Base-by-base conservation (phyloP, 2,888 invertebrate genomes). In the Cinara cedri region DNA sequence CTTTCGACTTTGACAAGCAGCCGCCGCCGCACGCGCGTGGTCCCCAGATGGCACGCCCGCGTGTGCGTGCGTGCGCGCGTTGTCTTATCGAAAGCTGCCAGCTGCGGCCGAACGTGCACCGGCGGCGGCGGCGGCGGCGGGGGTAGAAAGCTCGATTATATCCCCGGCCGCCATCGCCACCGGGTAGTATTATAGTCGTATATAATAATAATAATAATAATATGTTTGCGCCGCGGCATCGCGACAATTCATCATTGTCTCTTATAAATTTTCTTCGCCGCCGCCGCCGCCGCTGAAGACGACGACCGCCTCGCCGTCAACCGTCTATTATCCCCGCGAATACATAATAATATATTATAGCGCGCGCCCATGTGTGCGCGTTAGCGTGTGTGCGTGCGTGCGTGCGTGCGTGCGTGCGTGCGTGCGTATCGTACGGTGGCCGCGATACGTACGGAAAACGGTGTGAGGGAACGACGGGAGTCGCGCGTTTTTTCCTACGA, bases 1-100 rank as follows among this genome's bases (percentile, higher is more conserved):
- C 76, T 68, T 78, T 65, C 66, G 76, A 76, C 66, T 68, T 60
- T 78, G 76, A 78, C 76, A 78, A 78, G 75, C 72, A 14, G 46
- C 21, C 1, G 49, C 26, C 46, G 34, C 44, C 26, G 26, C 26
- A 9, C 54, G 51, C 49, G 9, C 46, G 51, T 42, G 10, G 57
- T 44, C 26, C 71, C 44, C 66, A 76, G 75, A 76, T 66, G 75
- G 55, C 51, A 6, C 34, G 34, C 6, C 3, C 34, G 4, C 13
- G 49, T 14, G 21, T 51, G 68, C n/a, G 19, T 51, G 14, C 34
- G 3, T 9, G n/a, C 34, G 63, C 19, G 34, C 63, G 42, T 71
- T 75, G 24, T 60, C 76, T 78, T 68, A 78, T 78, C 76, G 68
- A 78, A 68, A 60, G 21, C 76, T 60, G 68, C 76, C 76, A 78